Base-by-base conservation (phyloP, 2,888 invertebrate species). In the Apeira syringaria region DNA sequence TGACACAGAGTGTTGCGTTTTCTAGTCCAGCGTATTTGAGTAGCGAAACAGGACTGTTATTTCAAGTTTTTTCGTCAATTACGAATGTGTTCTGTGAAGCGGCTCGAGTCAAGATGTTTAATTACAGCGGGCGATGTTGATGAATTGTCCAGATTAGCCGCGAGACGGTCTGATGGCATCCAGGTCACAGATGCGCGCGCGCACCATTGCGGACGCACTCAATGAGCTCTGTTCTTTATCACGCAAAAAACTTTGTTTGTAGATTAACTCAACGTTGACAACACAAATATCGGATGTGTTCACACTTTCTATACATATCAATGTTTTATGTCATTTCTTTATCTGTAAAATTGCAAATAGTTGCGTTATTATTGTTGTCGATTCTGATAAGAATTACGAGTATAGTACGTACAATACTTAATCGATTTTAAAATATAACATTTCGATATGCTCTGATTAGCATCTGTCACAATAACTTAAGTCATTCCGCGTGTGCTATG, bases 111-210 rank as follows among this genome's bases (percentile, higher is more conserved):
- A 42, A 50, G 48, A 46, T 56, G 47, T 50, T 50, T 47, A 53
- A 52, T 51, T 53, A 56, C 45, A 37, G 43, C 30, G 25, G 36
- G 45, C 50, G 53, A 68, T 67, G 75, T 76, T 82, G 79, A 84
- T 82, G 79, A 80, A 80, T 80, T 74, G 70, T 70, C 68, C 74
- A 84, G 79, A 81, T 81, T 80, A 80, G 74, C 71, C 61, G 59
- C 61, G 82, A 72, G 74, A 79, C 74, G 83, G 79, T 77, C 70
- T 64, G 68, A 62, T 77, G 76, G 82, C 76, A 87, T 79, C 68
- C 79, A 81, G 86, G 86, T 72, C 87, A 76, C 80, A 80, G 70
- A 65, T 82, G 82, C 69, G 70, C 62, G 62, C 53, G 59, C 66
- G 64, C 69, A 50, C 58, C 64, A 75, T 69, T 64, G 75, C 77